Base-by-base conservation (phyloP, 2,888 invertebrate genomes). In the Dryadula phaetusa region DNA sequence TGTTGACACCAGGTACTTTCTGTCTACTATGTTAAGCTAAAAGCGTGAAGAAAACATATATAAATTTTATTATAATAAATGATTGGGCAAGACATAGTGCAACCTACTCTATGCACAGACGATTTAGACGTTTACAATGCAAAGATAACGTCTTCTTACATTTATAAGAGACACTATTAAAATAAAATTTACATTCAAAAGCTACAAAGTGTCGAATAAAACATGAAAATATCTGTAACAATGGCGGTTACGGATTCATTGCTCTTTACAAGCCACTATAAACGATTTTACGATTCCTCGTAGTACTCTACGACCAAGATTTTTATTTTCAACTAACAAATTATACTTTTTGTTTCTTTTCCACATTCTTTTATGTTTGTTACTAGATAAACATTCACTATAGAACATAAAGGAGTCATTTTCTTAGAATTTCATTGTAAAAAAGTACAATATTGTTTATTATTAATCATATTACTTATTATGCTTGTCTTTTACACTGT, bases 211-310 rank as follows among this genome's bases (percentile, higher is more conserved):
- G 77, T 73, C 76, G 74, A 77, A 78, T 82, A 79, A 82, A 83
- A 82, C 81, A 82, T 82, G 83, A 82, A 56, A 83, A 79, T 77
- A 79, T 74, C 77, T 67, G 70, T 68, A 66, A 74, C 69, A 70
- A 68, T 56, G 71, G 72, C 67, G 62, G 70, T 72, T 65, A 70
- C 68, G 75, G 74, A 77, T 76, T 80, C 80, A 77, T 76, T 72
- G 79, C 77, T 78, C 73, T 78, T 78, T 79, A 76, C 78, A 77
- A 79, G 76, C 70, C 71, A 74, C 74, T 79, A 77, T 85, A 83
- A 85, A 86, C 79, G 75, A 74, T 77, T 85, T 86, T 84, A 85
- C 80, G 78, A 78, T 82, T 82, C 82, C 81, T 79, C 80, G 79
- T 82, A 80, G 77, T 80, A 28, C 14, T n/a, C 74, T 32, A 74